Evolutionary conservation across 2,113 vertebrate species (phyloP).

Genomic region (Ciconia boyciana): DNA sequence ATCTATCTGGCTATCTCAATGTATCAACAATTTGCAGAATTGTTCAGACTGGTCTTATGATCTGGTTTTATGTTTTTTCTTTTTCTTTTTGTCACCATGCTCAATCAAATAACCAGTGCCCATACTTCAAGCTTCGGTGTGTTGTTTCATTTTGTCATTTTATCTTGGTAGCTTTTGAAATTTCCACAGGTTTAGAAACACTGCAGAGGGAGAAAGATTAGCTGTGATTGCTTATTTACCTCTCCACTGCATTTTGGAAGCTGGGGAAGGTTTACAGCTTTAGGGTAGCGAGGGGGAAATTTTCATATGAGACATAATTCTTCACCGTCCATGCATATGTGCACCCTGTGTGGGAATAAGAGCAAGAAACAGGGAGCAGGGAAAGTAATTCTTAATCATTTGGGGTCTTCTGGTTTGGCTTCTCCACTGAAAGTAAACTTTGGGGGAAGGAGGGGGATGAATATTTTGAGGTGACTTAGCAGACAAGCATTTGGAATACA

Average conservation of each 20-base stretch:
- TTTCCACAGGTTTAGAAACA: constrained; percentile 3
- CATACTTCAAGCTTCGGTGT: neutral
- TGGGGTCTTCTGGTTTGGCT: neutral
- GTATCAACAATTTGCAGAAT: neutral
- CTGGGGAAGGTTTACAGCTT: neutral
- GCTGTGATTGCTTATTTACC: neutral
- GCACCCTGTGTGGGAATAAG: neutral
- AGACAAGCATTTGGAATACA: neutral
- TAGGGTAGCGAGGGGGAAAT: neutral
- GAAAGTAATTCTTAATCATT: neutral
- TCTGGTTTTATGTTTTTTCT: constrained; percentile 3
- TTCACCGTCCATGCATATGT: neutral
- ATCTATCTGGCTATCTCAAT: neutral
- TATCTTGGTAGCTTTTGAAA: neutral
- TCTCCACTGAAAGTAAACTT: neutral
- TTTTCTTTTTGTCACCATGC: neutral
- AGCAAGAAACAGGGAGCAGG: neutral
- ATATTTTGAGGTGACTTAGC: neutral
- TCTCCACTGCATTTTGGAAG: neutral
- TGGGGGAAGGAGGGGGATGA: neutral
- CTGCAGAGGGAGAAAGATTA: neutral
- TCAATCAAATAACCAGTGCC: neutral
- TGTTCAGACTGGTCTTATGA: neutral
- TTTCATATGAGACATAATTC: neutral
- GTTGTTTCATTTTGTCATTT: constrained; percentile 10